phyloP scores from a whole-genome alignment of 64 coral and sea anemone genomes.

The Hydrozoanthus tunicans region DNA sequence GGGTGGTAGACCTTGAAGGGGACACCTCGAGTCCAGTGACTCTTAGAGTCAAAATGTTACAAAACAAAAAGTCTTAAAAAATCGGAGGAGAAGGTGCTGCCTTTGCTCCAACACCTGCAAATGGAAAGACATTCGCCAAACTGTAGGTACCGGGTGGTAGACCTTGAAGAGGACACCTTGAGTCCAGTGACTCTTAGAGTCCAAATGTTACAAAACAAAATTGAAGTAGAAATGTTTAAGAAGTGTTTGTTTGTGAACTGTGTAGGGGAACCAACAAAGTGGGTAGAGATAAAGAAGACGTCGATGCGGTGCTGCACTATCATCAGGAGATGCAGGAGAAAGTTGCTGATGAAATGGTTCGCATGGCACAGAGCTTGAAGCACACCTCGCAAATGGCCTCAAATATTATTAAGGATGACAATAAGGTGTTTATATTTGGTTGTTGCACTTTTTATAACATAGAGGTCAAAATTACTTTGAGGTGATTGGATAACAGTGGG shows the following conservation, averaged over 20 bases:
- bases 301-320: constrained; percentile 93
- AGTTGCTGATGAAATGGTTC: constrained; percentile 98
- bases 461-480: background rate
- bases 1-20: no score
- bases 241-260: background rate
- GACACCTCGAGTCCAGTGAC: no score
- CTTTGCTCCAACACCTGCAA: no score
- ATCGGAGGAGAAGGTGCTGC: no score
- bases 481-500: background rate
- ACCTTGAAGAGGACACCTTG: no score
- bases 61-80: no score
- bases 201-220: no score
- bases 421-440: constrained; percentile 59
- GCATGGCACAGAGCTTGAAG: constrained; percentile 94
- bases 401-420: constrained; percentile 93
- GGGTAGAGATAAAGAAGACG: constrained; percentile 67
- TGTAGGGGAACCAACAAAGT: constrained; percentile 10
- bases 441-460: background rate
- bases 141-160: no score
- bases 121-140: no score
- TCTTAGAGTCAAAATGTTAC: no score
- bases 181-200: no score
- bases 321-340: constrained; percentile 99
- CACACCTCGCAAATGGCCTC: constrained; percentile 90
- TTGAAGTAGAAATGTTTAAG: background rate